Conservation (phyloP, 2,888 invertebrate genomes). For the Parascotia fuliginaria region DNA sequence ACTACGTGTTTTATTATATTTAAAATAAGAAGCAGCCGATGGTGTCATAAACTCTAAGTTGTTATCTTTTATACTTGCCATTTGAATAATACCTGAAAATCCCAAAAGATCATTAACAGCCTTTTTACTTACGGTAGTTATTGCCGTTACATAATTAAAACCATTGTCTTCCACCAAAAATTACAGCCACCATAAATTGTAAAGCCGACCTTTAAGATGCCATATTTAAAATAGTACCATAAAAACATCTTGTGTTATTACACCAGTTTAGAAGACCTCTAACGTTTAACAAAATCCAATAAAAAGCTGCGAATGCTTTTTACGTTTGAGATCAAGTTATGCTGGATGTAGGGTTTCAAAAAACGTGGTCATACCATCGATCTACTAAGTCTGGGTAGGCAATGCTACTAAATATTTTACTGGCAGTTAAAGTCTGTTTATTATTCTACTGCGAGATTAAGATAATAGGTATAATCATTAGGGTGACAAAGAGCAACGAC, state of each 20-base stretch:
- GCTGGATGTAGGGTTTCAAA: constrained; percentile 57
- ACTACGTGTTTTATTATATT: too few species aligned
- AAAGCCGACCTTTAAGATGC: constrained; percentile 66
- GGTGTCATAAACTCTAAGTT: constrained; percentile 32
- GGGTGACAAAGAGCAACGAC: constrained; percentile 64
- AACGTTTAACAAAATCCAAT: not conserved
- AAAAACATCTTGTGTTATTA: constrained; percentile 68
- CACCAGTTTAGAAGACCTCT: constrained; percentile 47
- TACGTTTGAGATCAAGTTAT: constrained; percentile 43
- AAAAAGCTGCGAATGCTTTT: not conserved
- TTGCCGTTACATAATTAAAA: constrained; percentile 81
- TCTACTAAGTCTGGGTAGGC: constrained; percentile 65
- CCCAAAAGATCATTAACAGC: constrained; percentile 56
- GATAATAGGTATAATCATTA: constrained; percentile 79
- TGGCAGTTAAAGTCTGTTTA: constrained; percentile 78
- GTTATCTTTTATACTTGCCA: constrained; percentile 41
- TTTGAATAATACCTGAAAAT: constrained; percentile 62
- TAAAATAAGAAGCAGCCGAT: constrained; percentile 17
- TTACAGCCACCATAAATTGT: constrained; percentile 77
- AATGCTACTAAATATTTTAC: constrained; percentile 82
- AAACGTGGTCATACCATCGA: constrained; percentile 69
- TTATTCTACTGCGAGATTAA: constrained; percentile 76
- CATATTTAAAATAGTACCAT: constrained; percentile 82
- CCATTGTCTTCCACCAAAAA: constrained; percentile 79
- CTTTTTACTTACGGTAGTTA: constrained; percentile 73